phyloP scores from a whole-genome alignment of 37 sponge, comb jelly and placozoan genomes.

The Halisarca cf. caerulea region DNA sequence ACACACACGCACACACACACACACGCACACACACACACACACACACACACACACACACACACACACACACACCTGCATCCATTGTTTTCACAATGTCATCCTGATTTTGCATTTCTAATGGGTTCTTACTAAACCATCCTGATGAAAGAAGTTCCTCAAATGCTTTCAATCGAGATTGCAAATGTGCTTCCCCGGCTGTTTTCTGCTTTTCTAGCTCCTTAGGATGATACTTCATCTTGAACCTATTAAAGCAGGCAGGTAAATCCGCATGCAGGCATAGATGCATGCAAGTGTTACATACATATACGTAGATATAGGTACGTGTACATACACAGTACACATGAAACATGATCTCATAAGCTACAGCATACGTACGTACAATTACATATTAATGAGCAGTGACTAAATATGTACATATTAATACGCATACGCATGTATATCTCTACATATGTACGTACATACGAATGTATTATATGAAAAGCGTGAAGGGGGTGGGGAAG shows the following conservation, averaged over 20 bases:
- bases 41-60: constrained; percentile 44
- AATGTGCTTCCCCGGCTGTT: background rate
- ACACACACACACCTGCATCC: constrained; percentile 33
- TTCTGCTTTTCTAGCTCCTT: constrained; percentile 18
- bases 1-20: constrained; percentile 26
- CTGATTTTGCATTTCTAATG: constrained; percentile 10
- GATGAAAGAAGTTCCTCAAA: constrained; percentile 39
- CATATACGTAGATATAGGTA: too few species aligned
- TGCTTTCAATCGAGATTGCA: constrained; percentile 39
- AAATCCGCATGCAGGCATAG: background rate
- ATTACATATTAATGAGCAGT: too few species aligned
- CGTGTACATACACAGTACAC: too few species aligned
- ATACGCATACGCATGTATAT: too few species aligned
- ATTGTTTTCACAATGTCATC: background rate
- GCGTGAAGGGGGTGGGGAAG: too few species aligned
- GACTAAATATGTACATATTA: too few species aligned
- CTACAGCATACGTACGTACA: too few species aligned
- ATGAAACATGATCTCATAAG: too few species aligned
- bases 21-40: constrained; percentile 23
- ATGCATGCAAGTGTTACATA: too few species aligned
- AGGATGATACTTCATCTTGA: constrained; percentile 68
- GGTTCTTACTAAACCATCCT: constrained; percentile 18
- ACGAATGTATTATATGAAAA: too few species aligned
- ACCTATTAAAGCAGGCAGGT: constrained; percentile 36
- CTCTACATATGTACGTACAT: too few species aligned